These are phyloP conservation scores for Drosophila gunungcola DNA, from an alignment of 1,140 invertebrate species.

Conservation along the genomic window DNA sequence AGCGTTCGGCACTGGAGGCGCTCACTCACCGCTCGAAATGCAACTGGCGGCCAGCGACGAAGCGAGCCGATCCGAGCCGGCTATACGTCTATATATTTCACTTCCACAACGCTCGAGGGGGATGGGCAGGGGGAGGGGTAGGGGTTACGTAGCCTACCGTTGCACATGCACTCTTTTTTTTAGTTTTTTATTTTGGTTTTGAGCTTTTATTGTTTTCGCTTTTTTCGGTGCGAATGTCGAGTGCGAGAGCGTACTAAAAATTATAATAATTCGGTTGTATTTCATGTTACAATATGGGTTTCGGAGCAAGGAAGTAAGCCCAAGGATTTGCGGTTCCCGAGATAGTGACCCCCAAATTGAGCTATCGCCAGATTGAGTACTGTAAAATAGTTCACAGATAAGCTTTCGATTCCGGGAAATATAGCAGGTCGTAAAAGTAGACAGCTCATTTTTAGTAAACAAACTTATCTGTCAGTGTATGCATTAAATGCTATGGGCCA, in stretches of 20 bases:
- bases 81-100: conserved; percentile 44
- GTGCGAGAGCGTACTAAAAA: conserved; percentile 59
- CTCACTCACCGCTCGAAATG: conserved; percentile 82
- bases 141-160: conserved; percentile 56
- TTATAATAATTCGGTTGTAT: conserved; percentile 56
- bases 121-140: not conserved
- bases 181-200: conserved; percentile 29
- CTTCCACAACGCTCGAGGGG: conserved; percentile 13
- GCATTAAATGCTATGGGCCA: not conserved
- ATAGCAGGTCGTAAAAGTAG: not conserved
- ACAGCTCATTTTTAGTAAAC: not conserved
- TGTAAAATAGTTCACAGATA: conserved; percentile 1
- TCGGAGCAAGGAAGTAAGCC: not conserved
- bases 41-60: conserved; percentile 66
- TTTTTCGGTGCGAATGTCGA: conserved; percentile 57
- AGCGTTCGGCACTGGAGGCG: conserved; percentile 71
- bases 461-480: not conserved
- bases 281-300: not conserved
- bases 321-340: not conserved
- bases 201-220: conserved; percentile 36
- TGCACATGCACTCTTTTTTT: conserved; percentile 81
- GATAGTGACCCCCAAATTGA: conserved; percentile 6
- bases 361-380: not conserved
- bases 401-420: conserved; percentile 2
- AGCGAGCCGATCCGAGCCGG: conserved; percentile 48